A percentile compares a stretch with the other conserved stretches of the same genome.
Conservation (phyloP, 1,140 invertebrate genomes). For the Drosophila bifasciata region DNA sequence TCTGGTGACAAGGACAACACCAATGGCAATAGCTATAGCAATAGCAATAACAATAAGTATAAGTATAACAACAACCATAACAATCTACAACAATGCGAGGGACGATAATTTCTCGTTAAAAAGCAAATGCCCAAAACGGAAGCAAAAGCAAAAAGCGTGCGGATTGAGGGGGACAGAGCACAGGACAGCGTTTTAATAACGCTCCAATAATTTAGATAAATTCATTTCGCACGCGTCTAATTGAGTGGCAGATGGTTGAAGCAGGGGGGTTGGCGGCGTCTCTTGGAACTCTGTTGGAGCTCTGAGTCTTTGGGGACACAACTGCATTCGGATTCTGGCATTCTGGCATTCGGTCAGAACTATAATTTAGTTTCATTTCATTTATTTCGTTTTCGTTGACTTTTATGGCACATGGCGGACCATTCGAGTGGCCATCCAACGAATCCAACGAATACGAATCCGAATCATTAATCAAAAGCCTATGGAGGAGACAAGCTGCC, state of each 20-base stretch:
- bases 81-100: conserved; percentile 61
- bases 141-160: conserved; percentile 30
- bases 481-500: conserved; percentile 29
- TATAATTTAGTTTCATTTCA: conserved; percentile 30
- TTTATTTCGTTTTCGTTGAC: conserved; percentile 35
- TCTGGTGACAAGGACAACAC: conserved; percentile 46
- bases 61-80: conserved; percentile 54
- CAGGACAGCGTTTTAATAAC: conserved; percentile 46
- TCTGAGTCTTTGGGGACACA: too few species aligned
- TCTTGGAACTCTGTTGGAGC: too few species aligned
- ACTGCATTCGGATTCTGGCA: conserved; percentile 16
- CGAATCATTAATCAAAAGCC: conserved; percentile 74
- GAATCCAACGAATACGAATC: too few species aligned
- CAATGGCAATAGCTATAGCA: conserved; percentile 53
- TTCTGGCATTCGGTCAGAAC: not conserved
- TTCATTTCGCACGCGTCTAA: conserved; percentile 71
- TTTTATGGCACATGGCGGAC: conserved; percentile 70
- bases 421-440: not conserved
- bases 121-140: conserved; percentile 59
- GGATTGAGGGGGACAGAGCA: conserved; percentile 55
- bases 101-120: conserved; percentile 74
- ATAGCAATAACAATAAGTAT: conserved; percentile 59
- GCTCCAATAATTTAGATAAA: conserved; percentile 78
- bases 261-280: too few species aligned
- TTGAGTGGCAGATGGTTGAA: conserved; percentile 62